Evolutionary conservation across 2,888 invertebrate species (phyloP).

Genomic region (Troides oblongomaculatus): DNA sequence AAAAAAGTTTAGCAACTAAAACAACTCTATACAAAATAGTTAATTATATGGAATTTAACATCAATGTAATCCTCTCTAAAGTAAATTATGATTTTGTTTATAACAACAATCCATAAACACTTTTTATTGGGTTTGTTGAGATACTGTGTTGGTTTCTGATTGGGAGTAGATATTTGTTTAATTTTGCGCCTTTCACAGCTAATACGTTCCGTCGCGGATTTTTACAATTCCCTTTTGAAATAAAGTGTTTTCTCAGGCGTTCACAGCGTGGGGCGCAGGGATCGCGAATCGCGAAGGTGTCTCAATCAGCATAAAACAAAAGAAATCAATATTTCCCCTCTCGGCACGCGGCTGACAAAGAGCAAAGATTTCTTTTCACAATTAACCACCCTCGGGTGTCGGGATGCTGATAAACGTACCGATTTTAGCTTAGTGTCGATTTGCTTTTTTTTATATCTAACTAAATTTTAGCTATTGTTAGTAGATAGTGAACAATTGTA

Average conservation of each 20-base stretch:
- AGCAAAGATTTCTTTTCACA: slow-evolving; percentile 80
- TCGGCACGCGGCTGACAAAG: slow-evolving; percentile 71
- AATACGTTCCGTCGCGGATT: slow-evolving; percentile 39
- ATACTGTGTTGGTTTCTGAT: too few species aligned
- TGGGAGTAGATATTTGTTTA: neutral
- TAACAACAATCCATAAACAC: neutral
- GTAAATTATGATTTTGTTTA: neutral
- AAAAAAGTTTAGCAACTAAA: neutral
- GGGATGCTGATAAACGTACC: slow-evolving; percentile 64
- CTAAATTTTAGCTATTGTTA: neutral
- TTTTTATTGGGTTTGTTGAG: too few species aligned
- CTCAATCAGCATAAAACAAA: slow-evolving; percentile 81
- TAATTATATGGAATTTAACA: neutral
- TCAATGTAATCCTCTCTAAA: neutral
- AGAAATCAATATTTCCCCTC: slow-evolving; percentile 77
- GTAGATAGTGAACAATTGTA: neutral
- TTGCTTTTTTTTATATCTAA: slow-evolving; percentile 35
- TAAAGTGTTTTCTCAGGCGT: slow-evolving; percentile 75
- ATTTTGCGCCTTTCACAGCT: slow-evolving; percentile 30
- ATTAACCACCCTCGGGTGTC: slow-evolving; percentile 74
- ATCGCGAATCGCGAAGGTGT: slow-evolving; percentile 72
- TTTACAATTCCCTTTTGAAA: slow-evolving; percentile 60
- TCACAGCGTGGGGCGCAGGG: slow-evolving; percentile 52
- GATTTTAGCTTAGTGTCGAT: slow-evolving; percentile 57
- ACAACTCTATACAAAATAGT: neutral